Percentiles rank a stretch among this genome's conserved stretches.
Evolutionary conservation across 2,888 invertebrate species (phyloP).

Genomic region (Drosophila rubida): DNA sequence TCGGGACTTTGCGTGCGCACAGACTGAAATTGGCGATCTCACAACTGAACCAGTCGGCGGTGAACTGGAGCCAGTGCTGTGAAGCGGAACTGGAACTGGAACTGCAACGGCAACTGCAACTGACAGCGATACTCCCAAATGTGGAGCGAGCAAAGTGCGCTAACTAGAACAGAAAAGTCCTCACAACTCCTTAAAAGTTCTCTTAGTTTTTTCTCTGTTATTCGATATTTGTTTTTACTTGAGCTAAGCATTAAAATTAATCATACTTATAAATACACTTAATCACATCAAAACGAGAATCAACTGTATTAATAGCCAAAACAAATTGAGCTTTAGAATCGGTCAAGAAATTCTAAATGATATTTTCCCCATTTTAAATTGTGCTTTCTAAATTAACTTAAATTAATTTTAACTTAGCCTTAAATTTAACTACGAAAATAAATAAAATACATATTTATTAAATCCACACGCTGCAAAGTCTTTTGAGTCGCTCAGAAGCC

Average conservation of each 20-base stretch:
- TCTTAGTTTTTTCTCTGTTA: conserved; percentile 59
- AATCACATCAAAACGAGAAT: conserved; percentile 13
- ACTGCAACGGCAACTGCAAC: conserved; percentile 4
- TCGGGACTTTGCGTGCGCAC: conserved; percentile 60
- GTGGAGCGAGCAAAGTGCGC: conserved; percentile 42
- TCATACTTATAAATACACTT: conserved; percentile 29
- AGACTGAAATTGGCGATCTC: conserved; percentile 76
- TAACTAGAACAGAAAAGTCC: conserved; percentile 66
- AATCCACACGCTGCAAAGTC: background rate
- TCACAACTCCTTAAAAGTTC: conserved; percentile 65
- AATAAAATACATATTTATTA: conserved; percentile 74
- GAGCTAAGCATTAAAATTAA: conserved; percentile 74
- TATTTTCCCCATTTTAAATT: conserved; percentile 31
- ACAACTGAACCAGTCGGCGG: conserved; percentile 25
- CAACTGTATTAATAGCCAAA: conserved; percentile 67
- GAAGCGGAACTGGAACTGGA: conserved; percentile 12
- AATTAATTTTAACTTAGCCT: conserved; percentile 45
- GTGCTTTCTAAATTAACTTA: conserved; percentile 59
- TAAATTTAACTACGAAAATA: conserved; percentile 71
- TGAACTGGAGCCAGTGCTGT: background rate
- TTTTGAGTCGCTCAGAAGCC: conserved; percentile 61
- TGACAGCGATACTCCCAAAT: conserved; percentile 20
- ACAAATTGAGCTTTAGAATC: conserved; percentile 33
- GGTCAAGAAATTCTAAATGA: conserved; percentile 12
- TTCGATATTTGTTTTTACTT: conserved; percentile 65